Base-by-base conservation (phyloP, 2,797 vertebrate genomes). In the Taeniopygia guttata region DNA sequence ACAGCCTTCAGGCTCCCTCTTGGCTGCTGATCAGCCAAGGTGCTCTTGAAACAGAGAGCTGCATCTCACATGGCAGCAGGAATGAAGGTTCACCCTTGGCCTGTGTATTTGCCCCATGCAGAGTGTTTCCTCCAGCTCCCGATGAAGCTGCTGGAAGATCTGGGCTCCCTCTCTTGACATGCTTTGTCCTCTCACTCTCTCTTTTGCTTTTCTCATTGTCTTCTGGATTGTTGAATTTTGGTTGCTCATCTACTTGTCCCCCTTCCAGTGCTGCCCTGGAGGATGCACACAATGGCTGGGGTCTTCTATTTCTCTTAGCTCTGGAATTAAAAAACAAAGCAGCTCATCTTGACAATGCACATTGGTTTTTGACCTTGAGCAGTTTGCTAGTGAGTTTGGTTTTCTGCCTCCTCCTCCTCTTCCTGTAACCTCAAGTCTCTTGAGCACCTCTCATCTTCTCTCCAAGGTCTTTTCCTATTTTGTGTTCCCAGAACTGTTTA, bases 11-110 rank as follows among this genome's bases (percentile, higher is more conserved):
- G 52, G 46, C 19, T 84, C 59, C 46, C 27, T 54, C 34, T 59
- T 77, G 87, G 81, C 75, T 84, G 74, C 93, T 94, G 34, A 56
- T 89, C 87, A 83, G 51, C 38, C 75, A 77, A 85, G 56, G 79
- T 84, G 38, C 64, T 90, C 87, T 81, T 86, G 72, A 96, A 96
- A 84, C 26, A 93, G 70, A 32, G 30, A 92, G 78, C 69, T 51
- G 30, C 40, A 67, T 66, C 76, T 89, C 83, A 74, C 80, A 36
- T 21, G 42, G 49, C 52, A 82, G 22, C 30, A 70, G 69, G 66
- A 64, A 60, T 16, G 43, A 63, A 75, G 32, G 67, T 20, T 25
- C 90, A 93, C 46, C 54, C 30, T 40, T 87, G 51, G 21, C 19
- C 43, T 80, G 22, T 73, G 42, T 52, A 10, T 64, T 85, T 90